Evolutionary conservation across 2,888 invertebrate species (phyloP), one percentile per base, ranked within the genome.

Genomic region (Rugalucina vietnamica): DNA sequence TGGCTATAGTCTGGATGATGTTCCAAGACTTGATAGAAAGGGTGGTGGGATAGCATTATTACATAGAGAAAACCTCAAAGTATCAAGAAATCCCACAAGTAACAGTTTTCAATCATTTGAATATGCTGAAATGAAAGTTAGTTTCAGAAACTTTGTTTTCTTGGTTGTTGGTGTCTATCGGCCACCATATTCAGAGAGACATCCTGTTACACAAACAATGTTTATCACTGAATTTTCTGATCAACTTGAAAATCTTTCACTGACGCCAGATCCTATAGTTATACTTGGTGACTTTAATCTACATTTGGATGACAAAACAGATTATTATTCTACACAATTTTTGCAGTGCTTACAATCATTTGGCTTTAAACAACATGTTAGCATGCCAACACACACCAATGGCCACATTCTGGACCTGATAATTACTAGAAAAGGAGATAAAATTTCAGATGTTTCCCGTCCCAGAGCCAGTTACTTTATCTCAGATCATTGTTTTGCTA

Each of bases 171-270:
- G 76, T 32, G 71, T 85, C 60, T 85, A 81, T 71, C 43, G 74
- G 70, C 81, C 81, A 32, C 85, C 81, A n/a, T 81, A 79, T 43
- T 79, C 79, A 27, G 75, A 79, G 27, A 71, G 32, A 54, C 75
- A 81, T 65, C 81, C 84, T 32, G 81, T 81, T 18, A 79, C 79
- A n/a, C 36, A 37, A 69, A 78, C 84, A 29, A 65, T 39, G 37
- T 81, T 79, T 71, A 70, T 85, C 27, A 76, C 49, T 54, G 74
- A 81, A 65, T 81, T 85, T 34, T 57, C 60, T 49, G 81, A 85
- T 37, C 75, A 76, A 24, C 60, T 85, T 24, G 76, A 81, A 27
- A 32, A 54, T n/a, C 27, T 79, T 4, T 54, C 50, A 36, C 14
- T 71, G 12, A 50, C 29, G n/a, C 36, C 71, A 57, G 74, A 78